phyloP scores from a whole-genome alignment of 2,888 invertebrate species.

The Cephus rjabovi region DNA sequence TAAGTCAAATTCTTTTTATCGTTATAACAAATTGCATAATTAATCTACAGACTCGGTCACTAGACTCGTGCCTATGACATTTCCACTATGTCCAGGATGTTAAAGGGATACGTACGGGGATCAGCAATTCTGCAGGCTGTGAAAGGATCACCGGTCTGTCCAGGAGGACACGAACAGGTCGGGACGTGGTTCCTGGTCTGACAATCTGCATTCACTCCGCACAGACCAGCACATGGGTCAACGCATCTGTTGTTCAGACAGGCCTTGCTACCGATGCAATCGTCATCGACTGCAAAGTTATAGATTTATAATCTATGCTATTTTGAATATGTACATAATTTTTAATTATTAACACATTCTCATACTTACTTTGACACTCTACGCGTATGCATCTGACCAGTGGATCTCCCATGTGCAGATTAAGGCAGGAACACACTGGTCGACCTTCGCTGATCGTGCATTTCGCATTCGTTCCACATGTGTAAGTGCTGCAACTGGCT shows the following conservation, averaged over 20 bases:
- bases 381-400: slow-evolving; percentile 78
- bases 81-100: neutral
- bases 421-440: slow-evolving; percentile 84
- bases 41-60: too few species aligned
- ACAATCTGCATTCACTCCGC: slow-evolving; percentile 82
- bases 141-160: slow-evolving; percentile 85
- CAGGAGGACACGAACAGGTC: slow-evolving; percentile 81
- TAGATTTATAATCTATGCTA: neutral
- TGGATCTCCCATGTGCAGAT: slow-evolving; percentile 85
- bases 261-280: slow-evolving; percentile 78
- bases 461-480: slow-evolving; percentile 64
- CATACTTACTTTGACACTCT: slow-evolving; percentile 76
- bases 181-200: slow-evolving; percentile 82
- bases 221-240: slow-evolving; percentile 82
- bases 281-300: slow-evolving; percentile 73
- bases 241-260: slow-evolving; percentile 84
- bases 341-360: neutral
- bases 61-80: too few species aligned
- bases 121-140: slow-evolving; percentile 77
- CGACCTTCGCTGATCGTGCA: slow-evolving; percentile 72
- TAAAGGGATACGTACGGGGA: slow-evolving; percentile 73
- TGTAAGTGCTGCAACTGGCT: slow-evolving; percentile 57
- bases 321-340: slow-evolving; percentile 28
- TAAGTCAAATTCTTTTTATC: neutral
- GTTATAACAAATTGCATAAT: too few species aligned